Conservation (phyloP, 2,888 invertebrate genomes). For the Brachyptera risi region DNA sequence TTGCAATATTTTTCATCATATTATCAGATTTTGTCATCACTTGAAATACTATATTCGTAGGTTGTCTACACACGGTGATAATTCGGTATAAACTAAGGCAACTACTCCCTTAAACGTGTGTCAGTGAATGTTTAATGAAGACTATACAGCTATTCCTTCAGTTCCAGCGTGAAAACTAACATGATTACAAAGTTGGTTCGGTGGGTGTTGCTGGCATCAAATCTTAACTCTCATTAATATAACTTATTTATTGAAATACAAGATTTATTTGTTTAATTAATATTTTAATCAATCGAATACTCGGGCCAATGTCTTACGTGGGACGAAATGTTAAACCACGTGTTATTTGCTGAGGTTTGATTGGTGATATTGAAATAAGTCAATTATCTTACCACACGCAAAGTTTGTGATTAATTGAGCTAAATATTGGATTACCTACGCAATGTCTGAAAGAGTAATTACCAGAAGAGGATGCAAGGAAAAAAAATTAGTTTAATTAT, state of each 20-base stretch:
- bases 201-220: conserved; percentile 11
- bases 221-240: conserved; percentile 11
- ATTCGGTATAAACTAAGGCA: too few relatives aligned
- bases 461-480: too few relatives aligned
- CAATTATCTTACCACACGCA: conserved; percentile 11
- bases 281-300: conserved; percentile 6
- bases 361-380: conserved; percentile 14
- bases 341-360: neutral
- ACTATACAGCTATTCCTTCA: too few relatives aligned
- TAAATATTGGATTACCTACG: too few relatives aligned
- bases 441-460: too few relatives aligned
- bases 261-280: conserved; percentile 8
- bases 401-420: neutral
- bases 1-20: neutral
- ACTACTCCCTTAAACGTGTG: too few relatives aligned
- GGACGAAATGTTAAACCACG: neutral
- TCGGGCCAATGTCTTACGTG: neutral
- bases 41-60: too few relatives aligned
- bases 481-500: too few relatives aligned
- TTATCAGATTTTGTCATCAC: neutral
- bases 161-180: too few relatives aligned
- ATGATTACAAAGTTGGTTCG: neutral
- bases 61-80: too few relatives aligned
- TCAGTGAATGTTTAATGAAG: too few relatives aligned
- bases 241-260: neutral